Evolutionary conservation across 2,888 invertebrate species (phyloP), one percentile per base, ranked within the genome.

Genomic region (Pristionchus maxplancki): DNA sequence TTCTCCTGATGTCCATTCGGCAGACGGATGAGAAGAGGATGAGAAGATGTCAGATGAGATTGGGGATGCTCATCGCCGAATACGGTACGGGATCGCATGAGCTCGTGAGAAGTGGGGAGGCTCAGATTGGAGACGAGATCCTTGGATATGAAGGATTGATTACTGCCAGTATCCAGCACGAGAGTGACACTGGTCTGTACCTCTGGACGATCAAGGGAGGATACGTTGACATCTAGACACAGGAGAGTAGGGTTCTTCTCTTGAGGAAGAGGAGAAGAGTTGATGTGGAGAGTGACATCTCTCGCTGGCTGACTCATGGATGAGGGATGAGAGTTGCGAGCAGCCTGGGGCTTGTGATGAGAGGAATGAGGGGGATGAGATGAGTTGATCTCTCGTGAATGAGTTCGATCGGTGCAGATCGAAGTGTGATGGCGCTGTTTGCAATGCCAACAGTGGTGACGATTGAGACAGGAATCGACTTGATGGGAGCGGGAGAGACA

Each of bases 211-310:
- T 82, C 53, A 17, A 53, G 82, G 9, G 48, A 50, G 5, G 82
- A 1, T 31, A 53, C 31, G 82, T 34, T 15, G 82, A 82, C 53
- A 20, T 48, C 50, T 31, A 82, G 48, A 37, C 82, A 82, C 53
- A 82, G 82, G 8, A 82, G 82, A 2, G 20, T 1, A 2, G 78
- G 1, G 1, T 78, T 13, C 28, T 78, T 78, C 40, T 78, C 78
- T 1, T 37, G n/a, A 15, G 78, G 67, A 34, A 34, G 34, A 11
- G 81, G 50, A 31, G 48, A 81, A 2, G 81, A 50, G n/a, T 28
- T 81, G 81, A 81, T n/a, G 15, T 31, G 81, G 5, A 81, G 81
- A 81, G 81, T 81, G 81, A 50, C 15, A 50, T 81, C 50, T 50
- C 50, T 81, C 0, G 81, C 11, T 4, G 81, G 50, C 0, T 48